Base-by-base conservation (phyloP, 2,113 vertebrate genomes). In the Nibea coibor region DNA sequence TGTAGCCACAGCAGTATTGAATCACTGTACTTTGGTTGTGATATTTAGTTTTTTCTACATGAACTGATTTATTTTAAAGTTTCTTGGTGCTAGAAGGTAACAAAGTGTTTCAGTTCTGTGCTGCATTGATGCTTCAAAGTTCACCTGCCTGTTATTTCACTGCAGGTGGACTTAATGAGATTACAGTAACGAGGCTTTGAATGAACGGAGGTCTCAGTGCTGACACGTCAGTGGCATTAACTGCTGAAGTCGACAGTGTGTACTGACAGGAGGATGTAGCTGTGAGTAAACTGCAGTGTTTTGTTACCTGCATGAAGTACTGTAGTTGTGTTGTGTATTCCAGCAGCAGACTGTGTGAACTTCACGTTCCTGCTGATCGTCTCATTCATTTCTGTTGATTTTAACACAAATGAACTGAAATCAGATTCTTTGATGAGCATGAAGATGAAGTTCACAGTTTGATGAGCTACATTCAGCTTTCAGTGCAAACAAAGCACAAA, bases 81-180 rank as follows among this genome's bases (percentile, higher is more conserved):
- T 39, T 56, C 64, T 75, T 77, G 86, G 81, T 90, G 84, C 89
- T 87, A 70, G 73, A 79, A 26, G 43, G 50, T 69, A 11, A 72
- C 15, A 22, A 7, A 17, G 11, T n/a, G 28, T 83, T 54, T 3
- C 4, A 15, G 48, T 51, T 39, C 10, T 69, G 75, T 65, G 54
- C 14, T 72, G 26, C 24, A 77, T 9, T 58, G 72, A 80, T 68
- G 31, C 16, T 53, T 83, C 76, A 78, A 65, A 80, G 76, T 24
- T 31, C 4, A 28, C 20, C 57, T 19, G 20, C 19, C 15, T 9
- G 35, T 58, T 4, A 14, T 31, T 15, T 22, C 9, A 39, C 9
- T 3, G 28, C 19, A 68, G 66, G 26, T 24, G 9, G 10, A 1
- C 12, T 48, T 43, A 43, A 70, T 57, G 5, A 31, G 24, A 48